Evolutionary conservation across 2,888 invertebrate genomes (phyloP).

Genomic region (Harpalus rubripes): DNA sequence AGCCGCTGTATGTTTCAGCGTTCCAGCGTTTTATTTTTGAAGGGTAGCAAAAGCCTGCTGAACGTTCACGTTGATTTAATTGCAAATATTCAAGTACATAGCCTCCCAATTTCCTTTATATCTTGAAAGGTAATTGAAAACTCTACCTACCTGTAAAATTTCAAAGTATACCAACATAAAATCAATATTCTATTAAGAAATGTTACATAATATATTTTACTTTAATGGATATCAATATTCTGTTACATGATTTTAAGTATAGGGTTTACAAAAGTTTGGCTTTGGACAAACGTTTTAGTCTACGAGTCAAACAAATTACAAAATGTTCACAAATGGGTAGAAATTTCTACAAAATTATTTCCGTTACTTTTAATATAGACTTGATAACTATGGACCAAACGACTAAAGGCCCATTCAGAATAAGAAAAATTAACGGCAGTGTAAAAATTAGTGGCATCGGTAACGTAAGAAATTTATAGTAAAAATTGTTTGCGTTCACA

Average conservation of each 20-base stretch:
- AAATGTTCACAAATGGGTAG: too few species aligned
- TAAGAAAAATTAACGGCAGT: too few species aligned
- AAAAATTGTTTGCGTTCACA: too few species aligned
- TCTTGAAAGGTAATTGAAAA: background rate
- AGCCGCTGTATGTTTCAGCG: background rate
- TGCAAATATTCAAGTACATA: background rate
- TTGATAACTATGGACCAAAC: too few species aligned
- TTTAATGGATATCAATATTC: background rate
- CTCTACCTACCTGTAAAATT: background rate
- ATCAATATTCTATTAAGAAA: background rate
- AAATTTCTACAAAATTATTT: too few species aligned
- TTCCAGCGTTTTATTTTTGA: background rate
- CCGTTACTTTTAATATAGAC: too few species aligned
- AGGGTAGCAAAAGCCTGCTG: background rate
- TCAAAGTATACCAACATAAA: background rate
- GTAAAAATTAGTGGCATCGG: too few species aligned
- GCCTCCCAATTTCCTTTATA: background rate
- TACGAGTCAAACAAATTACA: too few species aligned
- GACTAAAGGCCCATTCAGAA: too few species aligned
- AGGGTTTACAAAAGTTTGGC: too few species aligned
- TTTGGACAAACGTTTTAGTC: too few species aligned
- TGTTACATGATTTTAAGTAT: background rate
- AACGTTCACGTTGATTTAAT: background rate
- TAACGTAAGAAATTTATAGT: too few species aligned
- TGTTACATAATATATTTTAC: background rate